phyloP scores from a whole-genome alignment of 2,888 invertebrate species.

The Eremobia ochroleuca region DNA sequence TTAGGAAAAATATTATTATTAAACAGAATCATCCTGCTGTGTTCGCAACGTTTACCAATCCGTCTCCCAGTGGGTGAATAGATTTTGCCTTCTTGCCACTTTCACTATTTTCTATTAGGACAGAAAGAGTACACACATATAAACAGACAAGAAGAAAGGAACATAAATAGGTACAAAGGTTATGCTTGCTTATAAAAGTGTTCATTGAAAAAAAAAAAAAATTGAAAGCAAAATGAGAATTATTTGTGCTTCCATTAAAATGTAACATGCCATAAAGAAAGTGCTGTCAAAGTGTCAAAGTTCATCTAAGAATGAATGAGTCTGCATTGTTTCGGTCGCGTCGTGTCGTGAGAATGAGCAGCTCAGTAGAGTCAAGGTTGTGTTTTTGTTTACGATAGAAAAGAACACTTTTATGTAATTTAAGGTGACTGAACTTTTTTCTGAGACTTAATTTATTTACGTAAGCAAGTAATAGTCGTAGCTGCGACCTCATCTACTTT shows the following conservation, averaged over 20 bases:
- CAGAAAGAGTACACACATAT: background rate
- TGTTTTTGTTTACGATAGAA: conserved; percentile 45
- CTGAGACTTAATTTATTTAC: background rate
- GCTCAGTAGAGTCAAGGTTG: conserved; percentile 60
- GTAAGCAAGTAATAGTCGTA: background rate
- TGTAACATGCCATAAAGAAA: background rate
- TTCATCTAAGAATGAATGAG: conserved; percentile 10
- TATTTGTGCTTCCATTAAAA: background rate
- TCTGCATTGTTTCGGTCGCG: conserved; percentile 43
- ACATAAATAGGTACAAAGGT: background rate
- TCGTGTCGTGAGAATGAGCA: conserved; percentile 56
- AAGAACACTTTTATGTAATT: conserved; percentile 37
- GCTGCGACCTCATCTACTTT: background rate
- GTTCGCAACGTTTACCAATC: too few relatives aligned
- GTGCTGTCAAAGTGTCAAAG: background rate
- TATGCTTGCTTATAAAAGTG: background rate
- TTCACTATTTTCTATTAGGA: too few relatives aligned
- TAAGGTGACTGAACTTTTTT: conserved; percentile 31
- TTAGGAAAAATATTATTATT: background rate
- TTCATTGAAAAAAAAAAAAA: background rate
- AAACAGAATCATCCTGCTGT: too few relatives aligned
- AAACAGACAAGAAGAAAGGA: background rate
- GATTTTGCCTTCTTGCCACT: background rate
- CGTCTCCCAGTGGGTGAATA: too few relatives aligned
- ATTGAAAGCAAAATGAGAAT: background rate